Evolutionary conservation across 2,113 vertebrate species (phyloP), one percentile per base, ranked within the genome.

Genomic region (Anoplopoma fimbria): DNA sequence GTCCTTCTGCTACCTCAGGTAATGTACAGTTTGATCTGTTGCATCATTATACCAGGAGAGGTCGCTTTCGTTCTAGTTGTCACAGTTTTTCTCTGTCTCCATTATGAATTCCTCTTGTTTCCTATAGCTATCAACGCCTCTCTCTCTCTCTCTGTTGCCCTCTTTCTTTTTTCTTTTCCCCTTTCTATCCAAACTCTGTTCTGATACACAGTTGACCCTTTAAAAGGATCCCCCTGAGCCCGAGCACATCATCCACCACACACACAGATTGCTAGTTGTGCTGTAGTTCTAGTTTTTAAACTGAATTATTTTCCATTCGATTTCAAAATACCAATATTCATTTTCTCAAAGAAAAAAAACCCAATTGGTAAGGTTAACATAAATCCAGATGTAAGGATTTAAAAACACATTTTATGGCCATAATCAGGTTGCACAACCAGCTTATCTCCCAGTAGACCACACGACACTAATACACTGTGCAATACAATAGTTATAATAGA

Each of bases 151-250:
- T n/a, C n/a, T n/a, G 33, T 67, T 76, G 42, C 34, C 36, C n/a
- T 71, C n/a, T 31, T 62, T 70, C 19, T 29, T 64, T 68, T 58
- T 79, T 77, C 45, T 38, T 68, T 29, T 57, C 25, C 47, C n/a
- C 47, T 70, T 65, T 73, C 45, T 70, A 51, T 85, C 34, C 51
- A 61, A 85, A 78, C 62, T 80, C 65, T 21, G 64, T 88, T 89
- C 79, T 84, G 85, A 86, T 91, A n/a, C 68, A 85, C 80, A 77
- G 81, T 85, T 90, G 86, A 93, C 89, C 89, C 87, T 82, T 86
- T 87, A 83, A 87, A 90, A 62, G 34, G 70, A 86, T 89, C 84
- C 79, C n/a, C 89, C 69, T 69, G 72, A 84, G 75, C 81, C 64
- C 62, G 73, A 73, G 34, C 72, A 75, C 57, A 70, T 72, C 77